Evolutionary conservation across 2,797 vertebrate genomes (phyloP), one percentile per base, ranked within the genome.

Genomic region (Artibeus lituratus): DNA sequence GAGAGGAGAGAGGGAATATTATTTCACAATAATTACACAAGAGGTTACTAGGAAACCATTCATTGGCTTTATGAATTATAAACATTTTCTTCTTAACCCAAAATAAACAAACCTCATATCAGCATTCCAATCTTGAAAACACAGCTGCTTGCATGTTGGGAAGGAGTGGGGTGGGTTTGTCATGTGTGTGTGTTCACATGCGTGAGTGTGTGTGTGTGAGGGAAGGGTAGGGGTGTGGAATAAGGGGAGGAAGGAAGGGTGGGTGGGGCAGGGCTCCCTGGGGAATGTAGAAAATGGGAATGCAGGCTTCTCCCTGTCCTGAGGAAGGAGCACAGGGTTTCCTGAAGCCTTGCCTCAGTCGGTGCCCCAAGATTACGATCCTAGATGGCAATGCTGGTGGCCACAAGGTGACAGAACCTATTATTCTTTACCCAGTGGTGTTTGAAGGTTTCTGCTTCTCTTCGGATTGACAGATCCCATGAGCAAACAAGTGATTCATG

Each of bases 41-140:
- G 62, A 80, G 73, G 73, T 93, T 90, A 82, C 96, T 93, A 95
- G 87, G 97, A 93, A 96, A 96, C 94, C 80, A 82, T 93, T 96
- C 42, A 91, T 6, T 65, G 72, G 67, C 67, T 93, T 83, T 87
- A 57, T 88, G 59, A 86, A 90, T 96, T 87, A 87, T 82, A 96
- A 96, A 94, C 86, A 97, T 95, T 93, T 98, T 92, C 89, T 91
- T 94, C 74, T 95, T 90, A 91, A 90, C 49, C 39, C 81, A 35
- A 95, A 94, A 95, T 84, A 96, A 96, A 95, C 55, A 96, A 87
- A 83, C 44, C 35, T 85, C 69, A 1, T 88, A 55, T 97, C 72
- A 59, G 96, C 72, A 87, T 93, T 96, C 29, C 59, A 78, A 39
- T 91, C 39, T 44, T 87, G 90, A 95, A 92, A 93, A 93, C 62